A percentile compares a stretch with the other conserved stretches of the same genome.
phyloP scores from a whole-genome alignment of 2,888 invertebrate species.

The Polydrusus tereticollis region DNA sequence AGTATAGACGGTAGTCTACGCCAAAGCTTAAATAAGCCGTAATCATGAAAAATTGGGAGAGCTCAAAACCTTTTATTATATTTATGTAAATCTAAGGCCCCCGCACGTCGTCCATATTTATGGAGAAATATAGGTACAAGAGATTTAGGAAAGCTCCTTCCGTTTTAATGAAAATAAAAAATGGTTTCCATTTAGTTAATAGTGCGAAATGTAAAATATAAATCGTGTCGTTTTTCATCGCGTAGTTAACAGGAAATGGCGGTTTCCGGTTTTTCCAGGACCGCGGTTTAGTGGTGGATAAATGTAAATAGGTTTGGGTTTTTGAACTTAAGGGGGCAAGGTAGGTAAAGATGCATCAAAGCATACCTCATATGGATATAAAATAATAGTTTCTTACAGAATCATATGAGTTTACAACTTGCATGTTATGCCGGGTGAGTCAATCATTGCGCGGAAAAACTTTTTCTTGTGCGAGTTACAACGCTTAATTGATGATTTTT shows the following conservation, averaged over 20 bases:
- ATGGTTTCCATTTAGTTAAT: constrained; percentile 7
- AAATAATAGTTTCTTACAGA: no score
- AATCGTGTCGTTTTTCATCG: constrained; percentile 14
- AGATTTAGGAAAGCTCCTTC: not conserved
- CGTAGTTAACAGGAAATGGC: not conserved
- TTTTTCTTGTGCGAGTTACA: no score
- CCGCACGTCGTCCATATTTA: not conserved
- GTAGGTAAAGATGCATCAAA: no score
- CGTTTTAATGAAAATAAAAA: constrained; percentile 17
- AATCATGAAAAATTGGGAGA: no score
- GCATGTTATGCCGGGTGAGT: no score
- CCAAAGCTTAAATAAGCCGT: not conserved
- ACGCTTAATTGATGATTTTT: no score
- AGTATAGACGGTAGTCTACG: no score
- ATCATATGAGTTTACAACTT: no score
- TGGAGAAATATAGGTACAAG: not conserved
- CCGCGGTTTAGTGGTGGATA: not conserved
- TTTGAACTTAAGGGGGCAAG: not conserved
- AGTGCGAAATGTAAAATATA: constrained; percentile 15
- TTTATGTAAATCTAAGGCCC: not conserved
- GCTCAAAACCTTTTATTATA: constrained; percentile 1
- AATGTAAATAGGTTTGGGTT: not conserved
- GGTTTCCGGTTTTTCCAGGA: not conserved
- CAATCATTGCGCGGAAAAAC: no score
- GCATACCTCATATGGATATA: no score